phyloP scores from a whole-genome alignment of 2,888 invertebrate genomes.

The Lamellibrachia columna region DNA sequence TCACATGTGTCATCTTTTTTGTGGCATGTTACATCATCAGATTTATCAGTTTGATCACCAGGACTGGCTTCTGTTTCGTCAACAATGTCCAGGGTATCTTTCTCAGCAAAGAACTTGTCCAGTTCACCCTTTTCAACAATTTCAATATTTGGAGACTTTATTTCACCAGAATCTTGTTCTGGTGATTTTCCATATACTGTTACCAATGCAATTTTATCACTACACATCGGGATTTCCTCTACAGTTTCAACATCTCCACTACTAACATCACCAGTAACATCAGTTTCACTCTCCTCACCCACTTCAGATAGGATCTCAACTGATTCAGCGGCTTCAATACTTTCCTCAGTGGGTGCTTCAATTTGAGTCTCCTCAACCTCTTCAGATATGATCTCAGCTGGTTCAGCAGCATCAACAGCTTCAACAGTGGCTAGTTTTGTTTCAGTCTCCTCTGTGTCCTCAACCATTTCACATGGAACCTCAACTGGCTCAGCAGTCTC shows the following conservation, averaged over 20 bases:
- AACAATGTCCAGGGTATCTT: neutral
- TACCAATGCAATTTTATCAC: neutral
- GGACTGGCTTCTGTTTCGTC: neutral
- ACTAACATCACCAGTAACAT: neutral
- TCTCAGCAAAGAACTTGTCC: constrained; percentile 17
- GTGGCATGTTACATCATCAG: neutral
- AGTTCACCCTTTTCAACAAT: neutral
- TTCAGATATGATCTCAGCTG: neutral
- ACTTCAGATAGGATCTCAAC: neutral
- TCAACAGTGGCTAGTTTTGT: neutral
- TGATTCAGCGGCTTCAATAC: neutral
- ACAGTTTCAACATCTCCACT: neutral
- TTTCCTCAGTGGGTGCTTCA: neutral
- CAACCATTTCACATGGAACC: neutral
- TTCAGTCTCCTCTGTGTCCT: neutral
- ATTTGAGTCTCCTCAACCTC: neutral
- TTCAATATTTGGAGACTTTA: neutral
- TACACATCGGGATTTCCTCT: neutral
- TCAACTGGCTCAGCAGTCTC: neutral
- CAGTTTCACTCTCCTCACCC: neutral
- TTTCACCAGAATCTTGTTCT: neutral
- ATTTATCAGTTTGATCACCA: neutral
- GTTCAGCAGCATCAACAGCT: neutral
- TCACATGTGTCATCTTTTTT: neutral
- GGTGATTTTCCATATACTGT: neutral